These are phyloP conservation scores for Thereva nobilitata DNA, from an alignment of 2,888 invertebrate species.

Conservation along the genomic window DNA sequence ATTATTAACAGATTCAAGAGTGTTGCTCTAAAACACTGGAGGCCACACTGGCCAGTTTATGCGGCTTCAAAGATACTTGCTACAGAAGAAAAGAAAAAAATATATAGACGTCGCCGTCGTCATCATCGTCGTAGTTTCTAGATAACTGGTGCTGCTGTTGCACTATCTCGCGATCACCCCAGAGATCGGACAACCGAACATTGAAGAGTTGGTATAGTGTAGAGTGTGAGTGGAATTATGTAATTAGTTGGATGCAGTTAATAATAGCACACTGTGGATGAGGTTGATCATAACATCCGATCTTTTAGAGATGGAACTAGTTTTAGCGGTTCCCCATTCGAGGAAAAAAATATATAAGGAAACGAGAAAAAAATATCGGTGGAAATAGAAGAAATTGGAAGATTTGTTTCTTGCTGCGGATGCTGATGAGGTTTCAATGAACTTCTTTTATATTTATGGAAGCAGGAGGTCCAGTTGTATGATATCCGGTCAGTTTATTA, in stretches of 20 bases:
- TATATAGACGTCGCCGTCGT: not conserved
- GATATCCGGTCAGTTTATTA: too few species aligned
- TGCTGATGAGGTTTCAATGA: conserved; percentile 29
- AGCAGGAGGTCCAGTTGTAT: too few species aligned
- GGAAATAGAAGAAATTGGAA: conserved; percentile 7
- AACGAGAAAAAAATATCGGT: conserved; percentile 12
- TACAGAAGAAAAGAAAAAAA: not conserved
- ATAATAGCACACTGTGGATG: conserved; percentile 27
- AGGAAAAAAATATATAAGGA: not conserved
- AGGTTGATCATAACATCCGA: conserved; percentile 32
- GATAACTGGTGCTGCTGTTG: conserved; percentile 13
- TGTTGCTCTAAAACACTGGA: conserved; percentile 28
- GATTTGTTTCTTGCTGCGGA: conserved; percentile 17
- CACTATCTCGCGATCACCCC: conserved; percentile 21
- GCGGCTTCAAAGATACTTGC: not conserved
- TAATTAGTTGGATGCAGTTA: conserved; percentile 33
- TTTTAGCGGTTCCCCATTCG: conserved; percentile 7
- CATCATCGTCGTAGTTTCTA: not conserved
- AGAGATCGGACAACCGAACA: conserved; percentile 1
- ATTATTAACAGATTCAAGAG: conserved; percentile 33
- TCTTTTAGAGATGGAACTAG: conserved; percentile 23
- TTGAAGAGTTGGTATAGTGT: not conserved
- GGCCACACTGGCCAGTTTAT: conserved; percentile 11
- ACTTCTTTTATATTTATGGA: not conserved
- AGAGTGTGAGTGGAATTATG: conserved; percentile 26